phyloP scores from a whole-genome alignment of 2,113 vertebrate genomes.

The Eptatretus burgeri region DNA sequence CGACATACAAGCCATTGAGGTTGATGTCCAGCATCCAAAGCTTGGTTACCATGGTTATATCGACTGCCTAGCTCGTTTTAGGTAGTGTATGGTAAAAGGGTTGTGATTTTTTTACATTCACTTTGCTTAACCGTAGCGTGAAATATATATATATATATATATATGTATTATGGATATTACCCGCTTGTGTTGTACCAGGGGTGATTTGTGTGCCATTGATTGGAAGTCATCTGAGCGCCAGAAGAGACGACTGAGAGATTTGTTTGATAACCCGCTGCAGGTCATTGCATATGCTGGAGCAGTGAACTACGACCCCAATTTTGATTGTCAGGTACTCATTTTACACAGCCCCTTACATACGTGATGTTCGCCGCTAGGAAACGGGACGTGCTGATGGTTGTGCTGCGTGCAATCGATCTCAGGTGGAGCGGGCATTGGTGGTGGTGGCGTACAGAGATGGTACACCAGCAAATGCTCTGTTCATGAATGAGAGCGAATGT shows the following conservation, averaged over 20 bases:
- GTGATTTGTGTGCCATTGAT: slow-evolving; percentile 53
- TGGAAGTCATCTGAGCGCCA: slow-evolving; percentile 89
- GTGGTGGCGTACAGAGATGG: slow-evolving; percentile 77
- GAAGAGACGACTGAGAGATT: slow-evolving; percentile 44
- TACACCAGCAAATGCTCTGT: slow-evolving; percentile 43
- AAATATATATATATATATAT: not conserved
- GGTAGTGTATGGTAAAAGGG: slow-evolving; percentile 16
- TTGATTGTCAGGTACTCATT: slow-evolving; percentile 11
- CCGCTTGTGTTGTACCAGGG: slow-evolving; percentile 20
- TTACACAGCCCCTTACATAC: no score
- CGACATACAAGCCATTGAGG: slow-evolving; percentile 44
- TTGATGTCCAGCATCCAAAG: slow-evolving; percentile 32
- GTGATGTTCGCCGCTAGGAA: no score
- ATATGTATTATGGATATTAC: slow-evolving; percentile 7
- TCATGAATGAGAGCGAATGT: slow-evolving; percentile 30
- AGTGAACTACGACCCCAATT: slow-evolving; percentile 49
- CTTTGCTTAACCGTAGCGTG: not conserved
- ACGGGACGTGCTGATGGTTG: no score
- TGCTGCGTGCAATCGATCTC: not conserved
- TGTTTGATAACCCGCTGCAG: slow-evolving; percentile 69
- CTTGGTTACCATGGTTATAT: slow-evolving; percentile 46
- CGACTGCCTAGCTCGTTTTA: slow-evolving; percentile 65
- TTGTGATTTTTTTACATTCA: no score
- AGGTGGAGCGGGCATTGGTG: slow-evolving; percentile 58
- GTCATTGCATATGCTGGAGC: slow-evolving; percentile 67